phyloP scores from a whole-genome alignment of 2,888 invertebrate species.

The Platycnemis pennipes region DNA sequence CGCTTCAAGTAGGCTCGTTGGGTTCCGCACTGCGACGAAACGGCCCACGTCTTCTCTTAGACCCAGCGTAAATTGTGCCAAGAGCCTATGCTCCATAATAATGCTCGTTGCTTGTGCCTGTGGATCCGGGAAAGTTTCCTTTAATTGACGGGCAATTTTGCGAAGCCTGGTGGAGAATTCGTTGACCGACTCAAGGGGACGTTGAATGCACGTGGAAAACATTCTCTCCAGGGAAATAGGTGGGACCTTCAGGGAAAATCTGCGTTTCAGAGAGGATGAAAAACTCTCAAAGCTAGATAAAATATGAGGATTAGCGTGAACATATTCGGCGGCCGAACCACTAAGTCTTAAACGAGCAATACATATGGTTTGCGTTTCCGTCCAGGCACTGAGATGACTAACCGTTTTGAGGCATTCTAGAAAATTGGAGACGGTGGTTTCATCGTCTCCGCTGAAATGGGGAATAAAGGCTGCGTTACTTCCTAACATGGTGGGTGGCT shows the following conservation, averaged over 20 bases:
- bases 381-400: slow-evolving; percentile 21
- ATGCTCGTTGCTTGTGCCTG: not conserved
- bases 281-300: not conserved
- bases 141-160: not conserved
- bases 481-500: not conserved
- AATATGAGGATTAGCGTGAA: not conserved
- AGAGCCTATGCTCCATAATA: not conserved
- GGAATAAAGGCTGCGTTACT: slow-evolving; percentile 18
- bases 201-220: not conserved
- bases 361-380: slow-evolving; percentile 7
- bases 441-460: not conserved
- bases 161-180: not conserved
- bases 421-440: not conserved
- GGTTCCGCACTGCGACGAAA: not conserved
- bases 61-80: not conserved
- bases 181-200: not conserved
- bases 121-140: not conserved
- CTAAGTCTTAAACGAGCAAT: not conserved
- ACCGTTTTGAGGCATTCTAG: not conserved
- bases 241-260: not conserved
- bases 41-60: not conserved
- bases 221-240: not conserved
- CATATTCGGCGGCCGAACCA: slow-evolving; percentile 12
- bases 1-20: not conserved
- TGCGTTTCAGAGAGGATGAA: not conserved